Evolutionary conservation across 2,888 invertebrate genomes (phyloP).

Genomic region (Ctena decussata): DNA sequence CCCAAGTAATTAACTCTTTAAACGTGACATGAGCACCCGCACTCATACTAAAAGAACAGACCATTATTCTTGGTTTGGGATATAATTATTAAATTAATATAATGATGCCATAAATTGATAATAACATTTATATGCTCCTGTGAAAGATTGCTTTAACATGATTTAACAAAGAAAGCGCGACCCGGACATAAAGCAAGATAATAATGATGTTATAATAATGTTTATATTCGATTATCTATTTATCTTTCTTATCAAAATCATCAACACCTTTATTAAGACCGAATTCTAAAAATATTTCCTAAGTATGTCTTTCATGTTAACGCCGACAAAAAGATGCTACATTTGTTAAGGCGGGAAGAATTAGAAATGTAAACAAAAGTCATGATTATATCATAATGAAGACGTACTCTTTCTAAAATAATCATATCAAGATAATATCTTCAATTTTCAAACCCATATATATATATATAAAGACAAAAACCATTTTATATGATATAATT

Average conservation of each 20-base stretch:
- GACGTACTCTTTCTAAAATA: not conserved
- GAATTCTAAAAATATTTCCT: not conserved
- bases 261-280: not conserved
- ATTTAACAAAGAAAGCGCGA: not conserved
- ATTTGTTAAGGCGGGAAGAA: slow-evolving; percentile 7
- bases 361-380: not conserved
- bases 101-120: not conserved
- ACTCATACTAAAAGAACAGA: too few species aligned
- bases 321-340: not conserved
- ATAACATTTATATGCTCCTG: not conserved
- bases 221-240: not conserved
- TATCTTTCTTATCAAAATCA: not conserved
- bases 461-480: not conserved
- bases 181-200: not conserved
- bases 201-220: slow-evolving; percentile 4
- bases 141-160: not conserved
- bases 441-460: not conserved
- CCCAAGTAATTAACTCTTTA: too few species aligned
- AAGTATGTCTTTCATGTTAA: not conserved
- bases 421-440: not conserved
- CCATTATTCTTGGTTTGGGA: not conserved
- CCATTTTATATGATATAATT: too few species aligned
- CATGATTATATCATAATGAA: not conserved
- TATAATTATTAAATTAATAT: not conserved
- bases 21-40: too few species aligned